Evolutionary conservation across 1,140 invertebrate genomes (phyloP).

Genomic region (Brachionus calyciflorus): DNA sequence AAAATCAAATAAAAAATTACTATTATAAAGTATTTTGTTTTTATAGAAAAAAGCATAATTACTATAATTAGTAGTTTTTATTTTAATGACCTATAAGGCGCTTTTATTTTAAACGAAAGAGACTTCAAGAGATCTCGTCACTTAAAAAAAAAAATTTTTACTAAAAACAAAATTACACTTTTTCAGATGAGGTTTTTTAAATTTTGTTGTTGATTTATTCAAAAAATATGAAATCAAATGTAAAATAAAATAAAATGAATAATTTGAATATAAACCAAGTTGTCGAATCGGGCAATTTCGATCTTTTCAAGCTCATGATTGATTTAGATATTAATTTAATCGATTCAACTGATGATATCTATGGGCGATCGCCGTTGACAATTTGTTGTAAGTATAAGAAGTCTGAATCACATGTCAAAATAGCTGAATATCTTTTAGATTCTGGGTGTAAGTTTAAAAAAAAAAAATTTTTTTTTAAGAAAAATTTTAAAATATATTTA

Average conservation of each 20-base stretch:
- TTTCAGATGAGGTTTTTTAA: conserved; percentile 13
- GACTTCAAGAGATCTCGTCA: too few species aligned
- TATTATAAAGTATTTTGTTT: too few species aligned
- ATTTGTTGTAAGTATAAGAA: conserved; percentile 27
- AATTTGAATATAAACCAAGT: conserved; percentile 23
- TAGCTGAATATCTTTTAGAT: conserved; percentile 23
- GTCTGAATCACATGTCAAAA: neutral
- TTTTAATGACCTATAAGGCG: too few species aligned
- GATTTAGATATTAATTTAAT: conserved; percentile 39
- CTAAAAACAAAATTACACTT: too few species aligned
- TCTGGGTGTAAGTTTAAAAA: conserved; percentile 18
- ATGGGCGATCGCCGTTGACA: conserved; percentile 28
- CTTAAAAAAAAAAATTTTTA: too few species aligned
- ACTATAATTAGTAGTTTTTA: too few species aligned
- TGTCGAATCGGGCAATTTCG: conserved; percentile 16
- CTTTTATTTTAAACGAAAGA: too few species aligned
- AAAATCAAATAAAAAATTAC: too few species aligned
- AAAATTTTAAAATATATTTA: neutral
- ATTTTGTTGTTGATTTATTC: neutral
- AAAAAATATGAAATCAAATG: conserved; percentile 31
- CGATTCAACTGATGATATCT: conserved; percentile 24
- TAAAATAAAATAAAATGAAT: neutral
- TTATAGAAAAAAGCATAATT: too few species aligned
- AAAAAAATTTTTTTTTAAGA: neutral
- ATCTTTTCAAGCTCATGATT: conserved; percentile 8